Conservation (phyloP, 2,888 invertebrate species). For the Eumacrocentrus americanus region DNA sequence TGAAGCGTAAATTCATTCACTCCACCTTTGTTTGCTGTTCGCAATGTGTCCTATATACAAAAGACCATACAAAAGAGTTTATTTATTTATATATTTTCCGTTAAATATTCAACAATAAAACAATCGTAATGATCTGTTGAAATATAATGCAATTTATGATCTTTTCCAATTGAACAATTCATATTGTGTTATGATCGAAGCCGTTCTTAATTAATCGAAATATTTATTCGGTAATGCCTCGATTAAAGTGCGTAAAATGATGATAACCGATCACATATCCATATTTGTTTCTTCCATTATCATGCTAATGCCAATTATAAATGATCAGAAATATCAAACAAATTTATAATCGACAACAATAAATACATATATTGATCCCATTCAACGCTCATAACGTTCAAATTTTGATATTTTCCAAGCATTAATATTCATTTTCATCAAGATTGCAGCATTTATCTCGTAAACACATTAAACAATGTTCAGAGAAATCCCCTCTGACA, state of each 20-base stretch:
- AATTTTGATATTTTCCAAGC: slow-evolving; percentile 27
- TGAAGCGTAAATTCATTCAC: neutral
- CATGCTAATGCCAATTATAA: no score
- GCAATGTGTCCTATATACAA: neutral
- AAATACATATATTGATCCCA: neutral
- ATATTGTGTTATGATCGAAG: no score
- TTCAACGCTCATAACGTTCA: neutral
- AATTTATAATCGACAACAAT: neutral
- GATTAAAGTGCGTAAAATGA: neutral
- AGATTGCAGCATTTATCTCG: slow-evolving; percentile 25
- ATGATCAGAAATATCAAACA: no score
- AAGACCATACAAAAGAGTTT: neutral
- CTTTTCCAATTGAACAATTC: no score
- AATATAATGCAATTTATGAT: no score
- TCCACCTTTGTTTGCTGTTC: neutral
- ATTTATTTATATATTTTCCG: no score
- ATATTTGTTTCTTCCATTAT: neutral
- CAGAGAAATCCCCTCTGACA: neutral
- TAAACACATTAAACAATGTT: slow-evolving; percentile 29
- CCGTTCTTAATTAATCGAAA: no score
- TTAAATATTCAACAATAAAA: no score
- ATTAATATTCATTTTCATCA: slow-evolving; percentile 35
- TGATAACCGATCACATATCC: no score
- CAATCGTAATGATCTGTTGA: no score
- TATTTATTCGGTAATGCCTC: neutral